Evolutionary conservation across 2,113 vertebrate genomes (phyloP).

Genomic region (Ia io): DNA sequence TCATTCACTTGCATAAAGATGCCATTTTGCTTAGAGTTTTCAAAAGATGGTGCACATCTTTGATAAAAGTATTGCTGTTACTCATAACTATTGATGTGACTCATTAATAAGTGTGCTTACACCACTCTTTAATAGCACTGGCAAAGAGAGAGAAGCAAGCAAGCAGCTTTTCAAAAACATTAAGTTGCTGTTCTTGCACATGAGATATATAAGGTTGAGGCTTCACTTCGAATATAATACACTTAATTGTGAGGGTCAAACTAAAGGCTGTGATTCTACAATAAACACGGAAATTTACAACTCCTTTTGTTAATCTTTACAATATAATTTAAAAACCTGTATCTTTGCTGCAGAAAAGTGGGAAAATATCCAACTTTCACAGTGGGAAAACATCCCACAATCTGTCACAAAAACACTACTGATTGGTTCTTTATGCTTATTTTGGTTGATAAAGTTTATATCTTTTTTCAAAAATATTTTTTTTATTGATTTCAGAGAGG

Average conservation of each 20-base stretch:
- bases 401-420: constrained; percentile 36
- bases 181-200: constrained; percentile 38
- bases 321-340: constrained; percentile 24
- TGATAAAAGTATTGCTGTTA: constrained; percentile 55
- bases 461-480: not conserved
- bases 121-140: constrained; percentile 70
- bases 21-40: constrained; percentile 21
- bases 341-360: not conserved
- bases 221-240: constrained; percentile 2
- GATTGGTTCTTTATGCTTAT: constrained; percentile 18
- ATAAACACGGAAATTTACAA: not conserved
- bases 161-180: constrained; percentile 38
- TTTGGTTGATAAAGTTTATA: constrained; percentile 10
- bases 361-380: not conserved
- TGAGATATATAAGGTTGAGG: not conserved
- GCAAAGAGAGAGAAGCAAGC: constrained; percentile 32
- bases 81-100: constrained; percentile 76
- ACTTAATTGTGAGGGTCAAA: not conserved
- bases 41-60: constrained; percentile 33
- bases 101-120: constrained; percentile 71
- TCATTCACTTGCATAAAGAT: constrained; percentile 45
- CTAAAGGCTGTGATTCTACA: not conserved
- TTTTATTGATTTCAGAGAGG: too few relatives aligned
- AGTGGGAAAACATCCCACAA: constrained; percentile 15
- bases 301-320: constrained; percentile 24